Evolutionary conservation across 2,113 vertebrate genomes (phyloP), one percentile per base, ranked within the genome.

Genomic region (Sialia sialis): DNA sequence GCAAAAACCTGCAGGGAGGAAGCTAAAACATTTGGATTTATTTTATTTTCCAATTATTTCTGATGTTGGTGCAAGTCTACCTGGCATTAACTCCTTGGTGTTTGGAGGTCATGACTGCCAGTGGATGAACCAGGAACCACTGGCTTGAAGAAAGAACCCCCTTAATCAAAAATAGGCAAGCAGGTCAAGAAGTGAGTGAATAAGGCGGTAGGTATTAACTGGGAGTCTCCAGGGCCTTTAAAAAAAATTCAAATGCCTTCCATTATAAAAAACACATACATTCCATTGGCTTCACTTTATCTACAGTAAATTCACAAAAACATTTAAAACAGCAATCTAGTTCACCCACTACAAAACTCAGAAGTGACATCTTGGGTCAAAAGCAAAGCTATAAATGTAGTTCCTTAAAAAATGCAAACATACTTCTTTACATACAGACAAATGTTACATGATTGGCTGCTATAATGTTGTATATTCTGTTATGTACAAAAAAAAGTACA

Each of bases 211-310:
- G 87, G 93, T 90, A 87, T 95, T 93, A 58, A 95, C 92, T 83
- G 89, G 95, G 94, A 96, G 91, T 97, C 84, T 63, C 78, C 69
- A 87, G 93, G 83, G 94, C 96, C 94, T 96, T 79, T 64, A 89
- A 93, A 88, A 86, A 69, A 72, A 93, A 73, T 34, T 94, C 89
- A 94, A 96, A 96, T 78, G 95, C 92, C 91, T 96, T 95, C 95
- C 89, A 91, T 96, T 98, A 98, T 96, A 98, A 98, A 98, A 89
- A 97, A 98, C 95, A 98, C 97, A 98, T 93, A 98, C 96, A 98
- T 97, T 95, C 94, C 95, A 98, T 98, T 96, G 97, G 97, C 97
- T 95, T 95, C 94, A 91, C 92, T 95, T 94, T 98, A 97, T 97
- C 96, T 97, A 98, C 98, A 98, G 96, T 92, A 97, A 97, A 96